These are phyloP conservation scores for Mus caroli DNA, from an alignment of 2,797 vertebrate genomes.

Conservation along the genomic window DNA sequence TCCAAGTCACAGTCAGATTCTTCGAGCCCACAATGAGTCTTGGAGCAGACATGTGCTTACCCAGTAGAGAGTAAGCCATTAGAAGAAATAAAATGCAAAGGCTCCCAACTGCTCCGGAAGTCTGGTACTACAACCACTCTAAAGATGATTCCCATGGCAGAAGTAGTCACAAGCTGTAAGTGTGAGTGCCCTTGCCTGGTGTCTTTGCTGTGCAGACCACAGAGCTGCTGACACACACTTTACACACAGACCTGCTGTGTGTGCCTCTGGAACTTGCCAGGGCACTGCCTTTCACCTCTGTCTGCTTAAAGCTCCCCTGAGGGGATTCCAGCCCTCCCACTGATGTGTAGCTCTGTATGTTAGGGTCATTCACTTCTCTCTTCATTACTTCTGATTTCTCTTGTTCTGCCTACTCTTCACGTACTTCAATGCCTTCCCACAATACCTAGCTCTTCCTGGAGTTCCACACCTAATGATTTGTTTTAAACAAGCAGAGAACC, in stretches of 20 bases:
- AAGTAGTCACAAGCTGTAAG: neutral
- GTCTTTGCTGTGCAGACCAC: neutral
- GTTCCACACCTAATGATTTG: neutral
- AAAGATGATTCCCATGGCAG: neutral
- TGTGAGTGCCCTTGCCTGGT: neutral
- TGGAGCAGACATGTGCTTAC: neutral
- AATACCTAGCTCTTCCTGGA: neutral
- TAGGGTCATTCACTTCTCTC: neutral
- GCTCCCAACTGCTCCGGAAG: neutral
- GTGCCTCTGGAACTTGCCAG: too few species aligned
- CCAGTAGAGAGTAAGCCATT: neutral
- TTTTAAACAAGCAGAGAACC: neutral
- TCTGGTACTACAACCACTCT: neutral
- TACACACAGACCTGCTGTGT: neutral
- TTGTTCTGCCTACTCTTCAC: neutral
- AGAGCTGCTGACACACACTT: neutral
- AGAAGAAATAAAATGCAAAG: neutral
- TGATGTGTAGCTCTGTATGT: neutral
- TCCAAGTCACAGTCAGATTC: neutral
- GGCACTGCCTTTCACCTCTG: neutral
- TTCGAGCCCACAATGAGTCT: neutral
- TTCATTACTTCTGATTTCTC: neutral
- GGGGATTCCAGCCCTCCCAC: neutral
- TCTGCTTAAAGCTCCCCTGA: neutral
- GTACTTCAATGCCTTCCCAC: neutral